Percentiles rank a stretch among this genome's conserved stretches.
Conservation (phyloP, 92 coral and sea anemone species). For the Blastomussa wellsi region DNA sequence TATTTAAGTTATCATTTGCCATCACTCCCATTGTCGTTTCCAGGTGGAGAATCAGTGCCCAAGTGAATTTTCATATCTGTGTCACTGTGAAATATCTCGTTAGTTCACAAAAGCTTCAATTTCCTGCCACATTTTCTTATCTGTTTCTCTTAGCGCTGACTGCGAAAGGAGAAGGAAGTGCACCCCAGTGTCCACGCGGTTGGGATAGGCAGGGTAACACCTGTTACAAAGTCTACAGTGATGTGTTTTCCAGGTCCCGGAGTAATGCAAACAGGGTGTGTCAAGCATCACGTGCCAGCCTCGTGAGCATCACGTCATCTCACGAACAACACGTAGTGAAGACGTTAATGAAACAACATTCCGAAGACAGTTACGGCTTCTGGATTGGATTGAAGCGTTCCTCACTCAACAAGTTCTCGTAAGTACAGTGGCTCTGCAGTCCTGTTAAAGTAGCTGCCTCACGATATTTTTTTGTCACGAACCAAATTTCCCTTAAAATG, state of each 20-base stretch:
- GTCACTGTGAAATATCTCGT: background rate
- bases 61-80: no score
- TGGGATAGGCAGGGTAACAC: background rate
- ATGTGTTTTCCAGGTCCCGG: slow-evolving; percentile 5
- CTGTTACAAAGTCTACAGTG: slow-evolving; percentile 6
- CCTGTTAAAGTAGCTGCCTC: no score
- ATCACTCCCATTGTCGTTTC: no score
- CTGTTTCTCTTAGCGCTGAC: background rate
- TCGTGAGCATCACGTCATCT: slow-evolving; percentile 32
- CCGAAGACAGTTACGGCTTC: slow-evolving; percentile 16
- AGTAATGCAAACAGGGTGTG: slow-evolving; percentile 7
- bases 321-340: background rate
- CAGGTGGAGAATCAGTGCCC: no score
- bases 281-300: slow-evolving; percentile 14
- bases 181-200: slow-evolving; percentile 23
- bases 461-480: no score
- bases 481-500: no score
- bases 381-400: slow-evolving; percentile 33
- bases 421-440: background rate
- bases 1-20: no score
- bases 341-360: background rate
- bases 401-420: background rate
- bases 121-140: background rate
- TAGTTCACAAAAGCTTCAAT: background rate
- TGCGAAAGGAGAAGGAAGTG: background rate